These are phyloP conservation scores for Cinclus mexicanus DNA, from an alignment of 2,113 vertebrate species.

Conservation along the genomic window DNA sequence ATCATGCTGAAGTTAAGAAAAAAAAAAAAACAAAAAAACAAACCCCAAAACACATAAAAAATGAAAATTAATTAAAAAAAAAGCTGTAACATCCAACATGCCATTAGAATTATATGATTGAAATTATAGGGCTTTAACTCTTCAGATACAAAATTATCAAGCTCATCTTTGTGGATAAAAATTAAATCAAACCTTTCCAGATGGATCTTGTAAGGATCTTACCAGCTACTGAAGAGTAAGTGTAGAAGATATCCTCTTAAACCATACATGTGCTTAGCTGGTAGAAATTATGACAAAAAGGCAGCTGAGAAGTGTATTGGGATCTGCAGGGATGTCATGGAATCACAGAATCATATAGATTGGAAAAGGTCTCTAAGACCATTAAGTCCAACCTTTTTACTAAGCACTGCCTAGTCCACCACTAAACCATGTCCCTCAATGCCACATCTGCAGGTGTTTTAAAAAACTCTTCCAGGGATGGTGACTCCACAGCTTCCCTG, in stretches of 20 bases:
- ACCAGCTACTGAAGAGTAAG: background rate
- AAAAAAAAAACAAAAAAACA: background rate
- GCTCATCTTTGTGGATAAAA: background rate
- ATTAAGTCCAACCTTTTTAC: background rate
- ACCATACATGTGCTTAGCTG: background rate
- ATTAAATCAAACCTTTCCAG: background rate
- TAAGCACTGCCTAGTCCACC: background rate
- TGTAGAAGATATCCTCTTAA: background rate
- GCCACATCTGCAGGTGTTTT: background rate
- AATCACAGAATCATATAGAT: background rate
- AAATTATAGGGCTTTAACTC: background rate
- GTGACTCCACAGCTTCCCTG: background rate
- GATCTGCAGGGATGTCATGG: background rate
- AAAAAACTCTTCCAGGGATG: background rate
- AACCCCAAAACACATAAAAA: background rate
- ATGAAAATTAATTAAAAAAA: background rate
- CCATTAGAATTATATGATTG: background rate
- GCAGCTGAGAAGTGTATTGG: background rate
- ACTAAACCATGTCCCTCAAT: background rate
- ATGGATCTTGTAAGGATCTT: background rate
- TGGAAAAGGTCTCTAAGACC: background rate
- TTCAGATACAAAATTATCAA: background rate
- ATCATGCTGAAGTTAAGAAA: constrained; percentile 82
- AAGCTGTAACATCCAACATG: background rate
- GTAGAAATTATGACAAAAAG: background rate